Evolutionary conservation across 2,888 invertebrate genomes (phyloP).

Genomic region (Podabrus alpinus): DNA sequence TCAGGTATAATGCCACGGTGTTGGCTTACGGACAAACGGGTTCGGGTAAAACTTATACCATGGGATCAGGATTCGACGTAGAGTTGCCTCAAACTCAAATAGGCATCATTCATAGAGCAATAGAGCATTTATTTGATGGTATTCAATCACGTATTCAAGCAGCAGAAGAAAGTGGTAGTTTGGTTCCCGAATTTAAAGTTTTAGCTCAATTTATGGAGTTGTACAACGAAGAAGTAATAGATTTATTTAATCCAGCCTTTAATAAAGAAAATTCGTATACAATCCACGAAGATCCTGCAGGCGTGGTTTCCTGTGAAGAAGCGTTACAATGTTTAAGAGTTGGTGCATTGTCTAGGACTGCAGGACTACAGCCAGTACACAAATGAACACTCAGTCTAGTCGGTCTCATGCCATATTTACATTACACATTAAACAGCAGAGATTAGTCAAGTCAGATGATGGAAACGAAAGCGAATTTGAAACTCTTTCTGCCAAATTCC

Average conservation of each 20-base stretch:
- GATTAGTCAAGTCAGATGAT: slow-evolving; percentile 67
- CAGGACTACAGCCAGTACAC: slow-evolving; percentile 98
- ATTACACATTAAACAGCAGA: slow-evolving; percentile 83
- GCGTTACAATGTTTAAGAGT: slow-evolving; percentile 85
- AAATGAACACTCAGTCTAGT: slow-evolving; percentile 97
- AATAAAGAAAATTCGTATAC: slow-evolving; percentile 65
- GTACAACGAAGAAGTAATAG: slow-evolving; percentile 97
- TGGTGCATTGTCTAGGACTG: slow-evolving; percentile 92
- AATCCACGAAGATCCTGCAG: slow-evolving; percentile 87
- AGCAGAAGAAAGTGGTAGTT: slow-evolving; percentile 64
- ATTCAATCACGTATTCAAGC: slow-evolving; percentile 74
- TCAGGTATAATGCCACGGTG: slow-evolving; percentile 88
- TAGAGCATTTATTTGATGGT: slow-evolving; percentile 87
- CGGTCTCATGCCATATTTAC: slow-evolving; percentile 98
- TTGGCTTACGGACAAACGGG: slow-evolving; percentile 98
- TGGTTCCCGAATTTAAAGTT: slow-evolving; percentile 71
- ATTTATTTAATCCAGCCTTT: slow-evolving; percentile 82
- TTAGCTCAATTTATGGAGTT: slow-evolving; percentile 96
- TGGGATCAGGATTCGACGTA: slow-evolving; percentile 96
- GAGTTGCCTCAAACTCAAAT: slow-evolving; percentile 61
- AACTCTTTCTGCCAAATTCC: slow-evolving; percentile 95
- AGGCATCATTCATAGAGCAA: slow-evolving; percentile 96
- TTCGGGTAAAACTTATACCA: slow-evolving; percentile 97
- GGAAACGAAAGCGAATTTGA: slow-evolving; percentile 78
- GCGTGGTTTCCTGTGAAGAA: slow-evolving; percentile 80